Evolutionary conservation across 2,113 vertebrate species (phyloP).

Genomic region (Cairina moschata): DNA sequence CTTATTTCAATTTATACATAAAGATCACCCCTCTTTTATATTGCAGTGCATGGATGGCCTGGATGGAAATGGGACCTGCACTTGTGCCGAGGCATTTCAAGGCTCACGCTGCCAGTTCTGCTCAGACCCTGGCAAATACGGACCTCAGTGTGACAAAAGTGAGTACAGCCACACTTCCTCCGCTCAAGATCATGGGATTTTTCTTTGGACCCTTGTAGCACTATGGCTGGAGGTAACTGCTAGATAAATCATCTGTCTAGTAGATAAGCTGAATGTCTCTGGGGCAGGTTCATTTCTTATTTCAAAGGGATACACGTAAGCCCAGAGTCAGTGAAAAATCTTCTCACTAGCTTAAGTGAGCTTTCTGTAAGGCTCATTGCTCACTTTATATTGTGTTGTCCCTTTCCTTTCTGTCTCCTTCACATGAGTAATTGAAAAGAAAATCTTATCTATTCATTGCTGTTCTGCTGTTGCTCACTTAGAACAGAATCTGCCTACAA

Average conservation of each 20-base stretch:
- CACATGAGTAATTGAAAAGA: neutral
- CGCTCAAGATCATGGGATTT: rapidly evolving
- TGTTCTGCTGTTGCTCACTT: neutral
- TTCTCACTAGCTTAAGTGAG: neutral
- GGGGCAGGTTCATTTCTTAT: neutral
- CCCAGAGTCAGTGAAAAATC: neutral
- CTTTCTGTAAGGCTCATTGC: neutral
- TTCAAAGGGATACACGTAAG: neutral
- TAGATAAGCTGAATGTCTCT: neutral
- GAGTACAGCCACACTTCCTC: conserved; percentile 5
- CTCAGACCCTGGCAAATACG: conserved; percentile 78
- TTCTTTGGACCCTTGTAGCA: neutral
- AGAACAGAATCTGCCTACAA: neutral
- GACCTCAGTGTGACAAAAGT: conserved; percentile 87
- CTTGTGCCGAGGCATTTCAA: conserved; percentile 81
- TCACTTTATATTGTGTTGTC: neutral
- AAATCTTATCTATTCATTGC: neutral
- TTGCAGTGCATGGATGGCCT: conserved; percentile 85
- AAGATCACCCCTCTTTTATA: neutral
- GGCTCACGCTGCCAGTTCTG: conserved; percentile 90
- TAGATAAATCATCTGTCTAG: neutral
- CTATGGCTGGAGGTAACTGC: neutral
- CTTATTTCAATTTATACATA: neutral
- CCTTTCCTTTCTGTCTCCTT: neutral
- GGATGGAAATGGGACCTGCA: conserved; percentile 84